These are phyloP conservation scores for Microchrysa polita DNA, from an alignment of 2,888 invertebrate genomes.

Conservation along the genomic window DNA sequence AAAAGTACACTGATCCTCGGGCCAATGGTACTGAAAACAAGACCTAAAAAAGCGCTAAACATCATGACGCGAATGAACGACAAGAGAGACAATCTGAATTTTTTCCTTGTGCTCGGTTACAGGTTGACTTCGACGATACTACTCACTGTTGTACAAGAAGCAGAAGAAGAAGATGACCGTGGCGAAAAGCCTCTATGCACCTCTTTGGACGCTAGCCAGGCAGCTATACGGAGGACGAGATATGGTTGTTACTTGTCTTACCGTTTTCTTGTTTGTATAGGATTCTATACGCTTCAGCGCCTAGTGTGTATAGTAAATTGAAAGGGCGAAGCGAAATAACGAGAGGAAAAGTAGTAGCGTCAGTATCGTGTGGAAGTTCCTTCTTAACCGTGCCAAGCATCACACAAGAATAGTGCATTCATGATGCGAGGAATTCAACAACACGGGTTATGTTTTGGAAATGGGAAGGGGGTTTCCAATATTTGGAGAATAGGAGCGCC, in stretches of 20 bases:
- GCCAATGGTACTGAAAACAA: neutral
- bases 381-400: constrained; percentile 31
- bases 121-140: neutral
- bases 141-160: no score
- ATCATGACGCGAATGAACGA: constrained; percentile 31
- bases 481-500: no score
- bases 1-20: neutral
- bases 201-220: neutral
- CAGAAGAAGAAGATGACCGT: neutral
- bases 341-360: constrained; percentile 39
- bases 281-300: neutral
- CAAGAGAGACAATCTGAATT: constrained; percentile 30
- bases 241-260: constrained; percentile 31
- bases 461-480: neutral
- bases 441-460: neutral
- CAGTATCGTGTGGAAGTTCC: neutral
- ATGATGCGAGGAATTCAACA: constrained; percentile 17
- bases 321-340: constrained; percentile 20
- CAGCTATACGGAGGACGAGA: neutral
- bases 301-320: neutral
- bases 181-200: neutral
- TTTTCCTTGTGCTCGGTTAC: neutral
- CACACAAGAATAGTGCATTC: constrained; percentile 15
- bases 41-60: constrained; percentile 29
- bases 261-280: constrained; percentile 38